Evolutionary conservation across 2,797 vertebrate genomes (phyloP).

Genomic region (Spinibarbus caldwelli): DNA sequence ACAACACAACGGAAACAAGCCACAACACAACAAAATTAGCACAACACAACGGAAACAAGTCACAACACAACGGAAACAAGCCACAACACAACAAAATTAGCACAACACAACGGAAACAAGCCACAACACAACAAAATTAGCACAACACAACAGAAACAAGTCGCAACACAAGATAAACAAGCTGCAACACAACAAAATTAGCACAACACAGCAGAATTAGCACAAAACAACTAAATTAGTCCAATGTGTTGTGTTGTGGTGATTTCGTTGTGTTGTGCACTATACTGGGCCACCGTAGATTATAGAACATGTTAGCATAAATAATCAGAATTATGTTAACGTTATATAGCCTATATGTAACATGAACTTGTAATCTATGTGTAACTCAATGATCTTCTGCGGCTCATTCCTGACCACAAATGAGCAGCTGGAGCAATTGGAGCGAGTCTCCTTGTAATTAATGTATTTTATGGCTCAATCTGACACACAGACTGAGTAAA

Average conservation of each 20-base stretch:
- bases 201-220: neutral
- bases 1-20: too few species aligned
- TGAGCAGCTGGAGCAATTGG: neutral
- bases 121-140: too few species aligned
- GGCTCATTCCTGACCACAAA: neutral
- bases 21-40: too few species aligned
- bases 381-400: neutral
- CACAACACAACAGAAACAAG: neutral
- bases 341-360: neutral
- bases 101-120: too few species aligned
- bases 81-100: too few species aligned
- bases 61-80: too few species aligned
- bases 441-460: neutral
- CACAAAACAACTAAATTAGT: neutral
- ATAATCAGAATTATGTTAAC: neutral
- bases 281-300: neutral
- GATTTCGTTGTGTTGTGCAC: neutral
- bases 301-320: neutral
- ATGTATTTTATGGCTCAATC: constrained; percentile 1
- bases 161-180: neutral
- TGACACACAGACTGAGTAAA: constrained; percentile 10
- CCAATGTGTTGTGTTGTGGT: neutral
- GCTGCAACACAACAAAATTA: neutral
- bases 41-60: too few species aligned
- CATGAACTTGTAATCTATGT: neutral